Base-by-base conservation (phyloP, 2,113 vertebrate genomes). In the Tyrannus savana region DNA sequence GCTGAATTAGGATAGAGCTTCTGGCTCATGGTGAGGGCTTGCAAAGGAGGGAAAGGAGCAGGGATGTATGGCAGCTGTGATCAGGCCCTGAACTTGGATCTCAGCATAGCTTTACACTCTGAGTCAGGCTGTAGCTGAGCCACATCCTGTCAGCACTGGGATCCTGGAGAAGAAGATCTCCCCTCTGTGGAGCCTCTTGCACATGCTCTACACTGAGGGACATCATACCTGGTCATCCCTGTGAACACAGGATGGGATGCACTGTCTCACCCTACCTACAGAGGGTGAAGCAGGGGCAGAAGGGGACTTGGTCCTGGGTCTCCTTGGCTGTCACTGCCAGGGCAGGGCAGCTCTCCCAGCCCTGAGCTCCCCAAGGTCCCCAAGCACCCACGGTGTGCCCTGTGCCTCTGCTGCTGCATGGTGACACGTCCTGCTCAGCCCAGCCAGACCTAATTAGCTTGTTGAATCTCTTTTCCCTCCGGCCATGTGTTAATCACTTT, bases 401-500 rank as follows among this genome's bases (percentile, higher is more conserved):
- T 56, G 42, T 62, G 49, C 56, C 80, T 89, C 53, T 64, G 62
- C 22, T 55, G 23, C 72, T 42, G 23, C 0, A 0, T 37, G 60
- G 84, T 95, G 96, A 83, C 89, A 69, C 3, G 8, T 93, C 94
- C 95, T 3, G 2, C 84, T 82, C 84, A 85, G 87, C 89, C 90
- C 84, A 93, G 72, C 42, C 94, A 95, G 91, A 92, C 14, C 2
- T 95, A 96, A 97, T 97, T 97, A 96, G 76, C 94, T 93, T 92
- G 94, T 93, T 95, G 95, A 96, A 93, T 89, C 59, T 93, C 9
- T 92, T 92, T 71, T 81, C 73, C 94, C 94, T 96, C 94, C 0
- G 60, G 96, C 94, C 94, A 96, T 11, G 1, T 2, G 80, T 97
- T 97, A 97, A 97, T 97, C 93, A 95, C 95, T 95, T 90, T 87